Evolutionary conservation across 2,113 vertebrate species (phyloP), one percentile per base, ranked within the genome.

Genomic region (Lophura nycthemera): DNA sequence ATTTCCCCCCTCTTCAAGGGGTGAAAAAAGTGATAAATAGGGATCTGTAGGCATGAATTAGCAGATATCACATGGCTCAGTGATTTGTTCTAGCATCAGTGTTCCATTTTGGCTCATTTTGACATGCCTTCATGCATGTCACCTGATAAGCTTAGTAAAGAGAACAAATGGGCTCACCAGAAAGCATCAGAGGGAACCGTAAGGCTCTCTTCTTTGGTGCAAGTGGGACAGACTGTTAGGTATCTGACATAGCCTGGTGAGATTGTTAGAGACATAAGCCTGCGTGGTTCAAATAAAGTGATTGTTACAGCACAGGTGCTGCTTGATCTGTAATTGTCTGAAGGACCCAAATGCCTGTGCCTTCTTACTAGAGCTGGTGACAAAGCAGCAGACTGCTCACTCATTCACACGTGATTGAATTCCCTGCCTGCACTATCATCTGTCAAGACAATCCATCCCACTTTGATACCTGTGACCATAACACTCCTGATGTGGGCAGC

Each of bases 381-480:
- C 27, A 82, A 80, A 89, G 61, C 18, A 88, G 29, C 38, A 79
- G 32, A 27, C 11, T 89, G 24, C 24, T 50, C 20, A 20, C 30
- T 88, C 75, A 60, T 19, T 82, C 32, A 32, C 24, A 73, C 2
- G 8, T 10, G 2, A 0, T 12, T 63, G 45, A 54, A 57, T 6
- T 50, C 22, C n/a, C 22, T 82, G 14, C n/a, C 20, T 43, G 20
- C 15, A 27, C 20, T 61, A 70, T 27, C 29, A 38, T 19, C 43
- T 54, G 52, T 57, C 30, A 22, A 73, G 19, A 69, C 18, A 54
- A 85, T 60, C 54, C 57, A 72, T 6, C 6, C 25, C 19, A 34
- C 67, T 67, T 45, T 80, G 20, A 9, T 97, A 98, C 98, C 98
- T 98, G 98, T 98, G 56, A 98, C 97, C 98, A 98, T 98, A 25